phyloP scores from a whole-genome alignment of 2,888 invertebrate species.

The Lymantria monacha region DNA sequence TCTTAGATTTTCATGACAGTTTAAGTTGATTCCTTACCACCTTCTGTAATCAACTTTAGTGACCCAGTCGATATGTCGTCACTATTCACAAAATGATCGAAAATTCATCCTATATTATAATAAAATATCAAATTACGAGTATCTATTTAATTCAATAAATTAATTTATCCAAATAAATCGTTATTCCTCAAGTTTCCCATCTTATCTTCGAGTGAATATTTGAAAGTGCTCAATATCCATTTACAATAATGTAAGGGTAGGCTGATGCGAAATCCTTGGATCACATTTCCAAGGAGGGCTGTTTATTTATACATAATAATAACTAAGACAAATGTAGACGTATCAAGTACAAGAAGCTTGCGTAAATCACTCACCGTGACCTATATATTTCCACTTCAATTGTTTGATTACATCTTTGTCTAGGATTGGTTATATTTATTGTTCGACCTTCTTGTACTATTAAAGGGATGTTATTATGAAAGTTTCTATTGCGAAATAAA shows the following conservation, averaged over 20 bases:
- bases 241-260: constrained; percentile 7
- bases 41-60: too few species aligned
- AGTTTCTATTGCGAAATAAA: too few species aligned
- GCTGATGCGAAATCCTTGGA: constrained; percentile 9
- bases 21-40: too few species aligned
- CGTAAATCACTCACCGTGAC: constrained; percentile 31
- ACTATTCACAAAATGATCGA: too few species aligned
- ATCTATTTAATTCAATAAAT: neutral
- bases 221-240: constrained; percentile 18
- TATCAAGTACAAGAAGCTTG: constrained; percentile 20
- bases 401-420: constrained; percentile 6
- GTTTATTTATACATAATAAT: constrained; percentile 31
- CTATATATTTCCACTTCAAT: constrained; percentile 23
- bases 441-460: neutral
- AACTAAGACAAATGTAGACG: constrained; percentile 31
- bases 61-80: too few species aligned
- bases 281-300: constrained; percentile 16
- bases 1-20: too few species aligned
- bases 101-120: neutral
- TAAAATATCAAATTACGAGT: neutral
- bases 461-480: too few species aligned
- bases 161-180: neutral
- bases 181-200: constrained; percentile 5
- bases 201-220: constrained; percentile 5
- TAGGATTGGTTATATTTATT: constrained; percentile 1